Conservation (phyloP, 2,113 vertebrate species). For the Rhynchomys soricoides region DNA sequence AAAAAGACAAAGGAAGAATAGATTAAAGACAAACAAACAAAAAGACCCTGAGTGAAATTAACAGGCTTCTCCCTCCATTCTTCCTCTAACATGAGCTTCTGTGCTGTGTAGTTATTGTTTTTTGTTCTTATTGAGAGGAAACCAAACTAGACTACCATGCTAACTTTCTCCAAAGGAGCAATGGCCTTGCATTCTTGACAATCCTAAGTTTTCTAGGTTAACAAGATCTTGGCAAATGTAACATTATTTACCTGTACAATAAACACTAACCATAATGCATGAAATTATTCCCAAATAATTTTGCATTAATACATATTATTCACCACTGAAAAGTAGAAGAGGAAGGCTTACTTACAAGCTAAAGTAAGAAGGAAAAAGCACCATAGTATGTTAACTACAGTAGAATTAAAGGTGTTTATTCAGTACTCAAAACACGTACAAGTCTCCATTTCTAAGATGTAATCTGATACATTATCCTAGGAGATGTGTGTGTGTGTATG, state of each 20-base stretch:
- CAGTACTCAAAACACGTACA: not conserved
- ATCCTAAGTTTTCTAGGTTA: not conserved
- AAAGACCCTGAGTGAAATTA: not conserved
- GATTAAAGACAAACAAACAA: not conserved
- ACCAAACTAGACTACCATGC: constrained; percentile 8
- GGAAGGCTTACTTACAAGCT: not conserved
- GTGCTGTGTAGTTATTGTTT: not conserved
- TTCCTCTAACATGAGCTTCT: not conserved
- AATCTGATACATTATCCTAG: constrained; percentile 2
- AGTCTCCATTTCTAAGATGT: not conserved
- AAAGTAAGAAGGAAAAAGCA: constrained; percentile 21
- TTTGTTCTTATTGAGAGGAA: constrained; percentile 14
- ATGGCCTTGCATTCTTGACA: not conserved
- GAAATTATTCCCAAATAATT: constrained; percentile 25
- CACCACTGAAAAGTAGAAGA: not conserved
- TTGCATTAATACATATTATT: not conserved
- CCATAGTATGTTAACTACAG: not conserved
- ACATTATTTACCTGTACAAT: not conserved
- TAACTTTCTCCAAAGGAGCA: not conserved
- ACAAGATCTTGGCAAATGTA: constrained; percentile 19
- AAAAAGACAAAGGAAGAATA: not conserved
- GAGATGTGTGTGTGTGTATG: too few species aligned
- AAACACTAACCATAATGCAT: not conserved
- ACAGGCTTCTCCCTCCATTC: not conserved
- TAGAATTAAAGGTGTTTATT: not conserved